Evolutionary conservation across 1,140 invertebrate genomes (phyloP).

Genomic region (Drosophila kikkawai): DNA sequence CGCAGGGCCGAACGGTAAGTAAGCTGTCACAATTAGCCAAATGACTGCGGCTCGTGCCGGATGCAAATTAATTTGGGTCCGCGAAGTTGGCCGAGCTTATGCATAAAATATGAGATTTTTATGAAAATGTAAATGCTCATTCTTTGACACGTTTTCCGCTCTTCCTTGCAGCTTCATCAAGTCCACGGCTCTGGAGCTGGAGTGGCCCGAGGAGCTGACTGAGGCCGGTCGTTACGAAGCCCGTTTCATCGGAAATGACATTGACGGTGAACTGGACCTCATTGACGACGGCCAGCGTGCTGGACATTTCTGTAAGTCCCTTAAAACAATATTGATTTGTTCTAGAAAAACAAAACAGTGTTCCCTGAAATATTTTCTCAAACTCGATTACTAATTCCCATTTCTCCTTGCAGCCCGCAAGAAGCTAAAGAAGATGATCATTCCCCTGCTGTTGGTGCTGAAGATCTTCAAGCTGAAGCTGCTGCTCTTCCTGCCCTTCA

Average conservation of each 20-base stretch:
- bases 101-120: conserved; percentile 64
- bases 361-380: neutral
- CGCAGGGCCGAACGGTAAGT: conserved; percentile 90
- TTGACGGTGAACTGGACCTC: conserved; percentile 92
- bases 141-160: conserved; percentile 28
- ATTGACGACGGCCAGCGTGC: conserved; percentile 90
- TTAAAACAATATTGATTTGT: neutral
- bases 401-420: conserved; percentile 87
- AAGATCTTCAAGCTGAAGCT: conserved; percentile 94
- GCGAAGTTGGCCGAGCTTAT: conserved; percentile 24
- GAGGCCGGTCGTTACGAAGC: conserved; percentile 90
- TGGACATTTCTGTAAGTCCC: conserved; percentile 90
- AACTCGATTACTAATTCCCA: conserved; percentile 25
- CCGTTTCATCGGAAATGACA: conserved; percentile 91
- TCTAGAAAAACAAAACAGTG: neutral
- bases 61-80: conserved; percentile 69
- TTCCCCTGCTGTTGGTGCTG: conserved; percentile 91
- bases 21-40: conserved; percentile 76
- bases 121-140: conserved; percentile 55
- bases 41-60: conserved; percentile 40
- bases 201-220: conserved; percentile 89
- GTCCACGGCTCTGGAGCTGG: conserved; percentile 90
- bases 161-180: conserved; percentile 88
- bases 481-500: conserved; percentile 91
- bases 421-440: conserved; percentile 92